phyloP scores from a whole-genome alignment of 2,888 invertebrate genomes.

The Argyresthia albistria region DNA sequence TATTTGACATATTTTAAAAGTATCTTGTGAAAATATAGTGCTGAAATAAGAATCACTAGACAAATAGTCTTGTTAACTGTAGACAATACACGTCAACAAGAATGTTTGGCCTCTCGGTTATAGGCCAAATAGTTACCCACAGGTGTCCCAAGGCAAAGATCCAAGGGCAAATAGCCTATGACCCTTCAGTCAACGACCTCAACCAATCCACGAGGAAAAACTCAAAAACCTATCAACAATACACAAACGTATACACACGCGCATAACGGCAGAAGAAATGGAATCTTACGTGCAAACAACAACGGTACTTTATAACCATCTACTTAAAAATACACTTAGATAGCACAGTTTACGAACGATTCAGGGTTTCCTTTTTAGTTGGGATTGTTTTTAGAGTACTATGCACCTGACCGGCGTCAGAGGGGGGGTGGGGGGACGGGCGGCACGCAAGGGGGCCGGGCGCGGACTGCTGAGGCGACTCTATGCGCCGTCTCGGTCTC shows the following conservation, averaged over 20 bases:
- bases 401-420: slow-evolving; percentile 35
- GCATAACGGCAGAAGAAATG: slow-evolving; percentile 33
- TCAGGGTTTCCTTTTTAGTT: slow-evolving; percentile 13
- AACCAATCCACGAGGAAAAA: background rate
- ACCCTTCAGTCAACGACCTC: background rate
- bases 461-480: slow-evolving; percentile 54
- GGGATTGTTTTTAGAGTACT: slow-evolving; percentile 21
- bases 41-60: too few species aligned
- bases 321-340: background rate
- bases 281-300: slow-evolving; percentile 18
- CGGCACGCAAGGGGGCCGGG: slow-evolving; percentile 48
- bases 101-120: too few species aligned
- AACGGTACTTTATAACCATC: slow-evolving; percentile 24
- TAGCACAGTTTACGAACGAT: slow-evolving; percentile 37
- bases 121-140: too few species aligned
- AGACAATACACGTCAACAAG: too few species aligned
- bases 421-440: slow-evolving; percentile 23
- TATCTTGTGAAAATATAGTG: too few species aligned
- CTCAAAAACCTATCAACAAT: slow-evolving; percentile 3
- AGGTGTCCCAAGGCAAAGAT: too few species aligned
- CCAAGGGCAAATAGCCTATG: too few species aligned
- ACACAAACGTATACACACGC: slow-evolving; percentile 31
- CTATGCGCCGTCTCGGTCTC: slow-evolving; percentile 64
- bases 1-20: too few species aligned
- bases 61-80: too few species aligned